phyloP scores from a whole-genome alignment of 2,888 invertebrate species.

The Iselma pallidipennis region DNA sequence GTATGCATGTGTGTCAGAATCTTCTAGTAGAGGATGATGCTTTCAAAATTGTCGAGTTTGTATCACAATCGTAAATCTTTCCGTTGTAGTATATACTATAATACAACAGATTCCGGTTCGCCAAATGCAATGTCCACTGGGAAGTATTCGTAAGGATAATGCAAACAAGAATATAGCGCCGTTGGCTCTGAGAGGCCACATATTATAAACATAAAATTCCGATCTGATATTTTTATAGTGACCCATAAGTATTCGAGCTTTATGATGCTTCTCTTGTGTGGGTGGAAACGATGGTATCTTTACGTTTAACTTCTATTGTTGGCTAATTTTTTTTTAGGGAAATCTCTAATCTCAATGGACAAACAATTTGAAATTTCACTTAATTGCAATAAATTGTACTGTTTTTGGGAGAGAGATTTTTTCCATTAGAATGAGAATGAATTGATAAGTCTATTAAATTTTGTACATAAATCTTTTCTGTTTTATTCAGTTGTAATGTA shows the following conservation, averaged over 20 bases:
- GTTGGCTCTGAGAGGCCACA: not conserved
- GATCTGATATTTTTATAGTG: not conserved
- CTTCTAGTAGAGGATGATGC: not conserved
- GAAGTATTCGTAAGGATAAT: constrained; percentile 15
- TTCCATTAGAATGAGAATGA: too few species aligned
- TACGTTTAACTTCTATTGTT: not conserved
- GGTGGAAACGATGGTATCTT: not conserved
- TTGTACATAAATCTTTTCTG: not conserved
- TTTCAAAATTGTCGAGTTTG: constrained; percentile 10
- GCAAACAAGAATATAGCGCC: constrained; percentile 18
- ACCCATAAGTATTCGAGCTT: not conserved
- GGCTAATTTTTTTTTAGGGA: not conserved
- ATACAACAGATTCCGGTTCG: constrained; percentile 13
- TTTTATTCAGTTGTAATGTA: not conserved
- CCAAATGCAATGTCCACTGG: constrained; percentile 19
- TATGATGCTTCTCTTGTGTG: not conserved
- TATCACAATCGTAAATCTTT: constrained; percentile 20
- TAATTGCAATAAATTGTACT: too few species aligned
- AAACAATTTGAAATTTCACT: not conserved
- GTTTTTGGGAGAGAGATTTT: too few species aligned
- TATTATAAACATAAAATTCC: not conserved
- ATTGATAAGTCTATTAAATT: not conserved
- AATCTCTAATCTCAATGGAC: not conserved
- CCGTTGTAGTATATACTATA: constrained; percentile 10
- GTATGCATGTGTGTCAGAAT: not conserved